Base-by-base conservation (phyloP, 2,888 invertebrate species). In the Melanostoma mellinum region DNA sequence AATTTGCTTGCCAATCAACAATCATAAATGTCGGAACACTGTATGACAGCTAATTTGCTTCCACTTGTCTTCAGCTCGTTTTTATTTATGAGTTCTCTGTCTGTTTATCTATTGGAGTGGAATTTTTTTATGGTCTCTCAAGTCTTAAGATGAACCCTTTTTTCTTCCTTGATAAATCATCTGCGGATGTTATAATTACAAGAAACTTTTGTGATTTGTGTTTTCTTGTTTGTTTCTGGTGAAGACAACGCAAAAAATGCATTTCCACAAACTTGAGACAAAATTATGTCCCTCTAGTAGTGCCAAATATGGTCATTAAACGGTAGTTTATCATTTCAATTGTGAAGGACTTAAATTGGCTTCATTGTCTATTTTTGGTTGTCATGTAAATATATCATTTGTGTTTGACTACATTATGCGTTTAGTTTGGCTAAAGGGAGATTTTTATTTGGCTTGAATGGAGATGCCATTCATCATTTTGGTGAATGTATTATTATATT, bases 251-350 rank as follows among this genome's bases (percentile, higher is more conserved):
- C 20, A 20, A 20, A 20, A 20, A 68, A 74, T 65, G 46, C 68
- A 78, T 60, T 87, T 85, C 87, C 87, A 88, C 50, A 50, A 32
- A 50, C 63, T 79, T 85, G 86, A 32, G 86, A 87, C 86, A 87
- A 85, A 88, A 86, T 88, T 86, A 88, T 88, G 85, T 75, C 75
- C 71, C 69, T 84, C 71, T 79, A 86, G 65, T 87, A 20, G 20
- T 90, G 90, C 90, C 90, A 90, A 90, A 87, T 89, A 89, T 88
- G 86, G 89, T 88, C 89, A 90, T 90, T 90, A 90, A 90, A 90
- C 87, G 88, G 88, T 85, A 87, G 87, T 90, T 88, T 89, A 88
- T 90, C 90, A 90, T 88, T 30, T 46, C 42, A 32, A 48, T 72
- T 48, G 67, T 56, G 6, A 58, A 44, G 50, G 58, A 55, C 63